A percentile compares a stretch with the other conserved stretches of the same genome.
Conservation (phyloP, 2,113 vertebrate genomes). For the Buteo buteo region DNA sequence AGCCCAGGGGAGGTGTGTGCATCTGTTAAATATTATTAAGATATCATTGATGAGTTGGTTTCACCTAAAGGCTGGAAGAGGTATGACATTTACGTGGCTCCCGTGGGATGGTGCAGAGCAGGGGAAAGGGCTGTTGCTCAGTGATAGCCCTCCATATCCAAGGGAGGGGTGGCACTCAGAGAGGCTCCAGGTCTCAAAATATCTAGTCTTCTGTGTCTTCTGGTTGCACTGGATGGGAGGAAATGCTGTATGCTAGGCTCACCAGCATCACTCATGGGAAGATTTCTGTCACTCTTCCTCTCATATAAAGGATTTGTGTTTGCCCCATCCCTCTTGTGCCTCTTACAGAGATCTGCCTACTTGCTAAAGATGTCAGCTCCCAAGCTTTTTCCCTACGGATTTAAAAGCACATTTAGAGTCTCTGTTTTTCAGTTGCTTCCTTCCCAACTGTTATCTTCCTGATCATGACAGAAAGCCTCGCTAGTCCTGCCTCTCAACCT, state of each 20-base stretch:
- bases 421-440: background rate
- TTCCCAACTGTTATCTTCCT: background rate
- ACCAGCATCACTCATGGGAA: background rate
- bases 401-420: background rate
- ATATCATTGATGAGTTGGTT: constrained; percentile 10
- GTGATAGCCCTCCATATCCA: background rate
- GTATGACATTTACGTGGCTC: background rate
- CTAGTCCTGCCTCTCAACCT: background rate
- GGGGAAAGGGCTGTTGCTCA: background rate
- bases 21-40: constrained; percentile 38
- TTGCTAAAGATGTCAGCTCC: background rate
- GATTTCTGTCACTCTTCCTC: background rate
- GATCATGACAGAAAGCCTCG: background rate
- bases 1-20: background rate
- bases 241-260: background rate
- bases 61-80: background rate
- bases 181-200: background rate
- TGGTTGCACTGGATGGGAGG: background rate
- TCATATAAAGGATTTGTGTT: background rate
- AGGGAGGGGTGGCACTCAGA: background rate
- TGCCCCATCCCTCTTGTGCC: background rate
- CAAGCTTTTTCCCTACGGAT: background rate
- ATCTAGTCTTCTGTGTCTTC: background rate
- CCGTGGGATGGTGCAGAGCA: background rate
- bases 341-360: background rate